Percentiles rank a stretch among this genome's conserved stretches.
Conservation (phyloP, 2,797 vertebrate genomes). For the Myotis findleyi region DNA sequence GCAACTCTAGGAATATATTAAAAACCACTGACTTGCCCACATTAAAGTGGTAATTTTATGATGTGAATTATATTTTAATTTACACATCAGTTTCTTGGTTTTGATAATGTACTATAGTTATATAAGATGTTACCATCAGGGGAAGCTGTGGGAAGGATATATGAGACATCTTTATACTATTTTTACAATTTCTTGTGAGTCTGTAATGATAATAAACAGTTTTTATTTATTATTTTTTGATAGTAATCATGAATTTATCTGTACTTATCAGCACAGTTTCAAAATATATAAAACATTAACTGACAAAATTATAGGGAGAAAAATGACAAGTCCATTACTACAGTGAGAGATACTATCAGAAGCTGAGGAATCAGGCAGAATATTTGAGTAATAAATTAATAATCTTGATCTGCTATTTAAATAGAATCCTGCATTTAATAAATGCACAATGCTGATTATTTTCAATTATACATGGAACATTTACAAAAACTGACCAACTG, state of each 20-base stretch:
- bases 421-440: constrained; percentile 38
- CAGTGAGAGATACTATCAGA: neutral
- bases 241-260: constrained; percentile 2
- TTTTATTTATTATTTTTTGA: too few relatives aligned
- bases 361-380: neutral
- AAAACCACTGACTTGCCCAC: neutral
- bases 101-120: neutral
- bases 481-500: constrained; percentile 28
- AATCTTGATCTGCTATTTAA: neutral
- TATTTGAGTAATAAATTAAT: neutral
- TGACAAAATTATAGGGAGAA: constrained; percentile 9
- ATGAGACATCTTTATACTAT: neutral
- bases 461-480: neutral
- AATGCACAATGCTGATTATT: neutral
- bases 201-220: neutral
- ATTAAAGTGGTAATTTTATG: constrained; percentile 1
- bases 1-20: neutral
- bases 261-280: neutral
- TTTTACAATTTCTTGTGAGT: neutral
- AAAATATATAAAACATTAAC: neutral
- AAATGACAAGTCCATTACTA: neutral
- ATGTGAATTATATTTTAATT: neutral
- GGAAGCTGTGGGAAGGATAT: neutral
- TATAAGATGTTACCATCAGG: neutral
- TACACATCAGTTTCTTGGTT: constrained; percentile 2